Base-by-base conservation (phyloP, 2,888 invertebrate species). In the Thecophora atra region DNA sequence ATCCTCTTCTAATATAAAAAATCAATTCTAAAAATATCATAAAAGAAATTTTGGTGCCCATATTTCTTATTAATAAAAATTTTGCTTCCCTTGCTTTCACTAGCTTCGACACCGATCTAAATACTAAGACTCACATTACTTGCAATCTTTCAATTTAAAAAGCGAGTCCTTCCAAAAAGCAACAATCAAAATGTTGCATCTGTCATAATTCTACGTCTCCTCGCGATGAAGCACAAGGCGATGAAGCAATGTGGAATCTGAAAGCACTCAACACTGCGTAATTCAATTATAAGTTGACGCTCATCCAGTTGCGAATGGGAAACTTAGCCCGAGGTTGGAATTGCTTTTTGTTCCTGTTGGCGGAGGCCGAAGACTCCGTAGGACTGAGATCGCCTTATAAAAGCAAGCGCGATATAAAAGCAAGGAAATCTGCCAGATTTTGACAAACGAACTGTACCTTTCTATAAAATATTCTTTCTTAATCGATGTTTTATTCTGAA, bases 181-280 rank as follows among this genome's bases (percentile, higher is more conserved):
- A 47, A 60, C 62, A 69, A 69, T 69, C 69, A 60, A 69, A 51
- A 60, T 28, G n/a, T 26, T 51, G 47, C 69, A 69, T 69, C 69
- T 69, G 69, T 69, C 69, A 69, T 60, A 69, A 69, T 69, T 69
- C 44, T 44, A 67, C 17, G 24, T 13, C 60, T 21, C 47, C 15
- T n/a, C 15, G 58, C 26, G 11, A 24, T 4, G 24, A 58, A n/a
- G n/a, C n/a, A n/a, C n/a, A n/a, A 17, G 24, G 26, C 42, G 19
- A 37, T 7, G 17, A n/a, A 42, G 47, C 17, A 44, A 69, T 68
- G 58, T 42, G 30, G 44, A 24, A 67, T 60, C 60, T 58, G 37
- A 68, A 58, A 56, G 42, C 58, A 68, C 44, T 69, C 69, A 69
- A 60, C 26, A 30, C 60, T 69, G n/a, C n/a, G n/a, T n/a, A 69